phyloP scores from a whole-genome alignment of 2,888 invertebrate genomes.

The Euplagia quadripunctaria region DNA sequence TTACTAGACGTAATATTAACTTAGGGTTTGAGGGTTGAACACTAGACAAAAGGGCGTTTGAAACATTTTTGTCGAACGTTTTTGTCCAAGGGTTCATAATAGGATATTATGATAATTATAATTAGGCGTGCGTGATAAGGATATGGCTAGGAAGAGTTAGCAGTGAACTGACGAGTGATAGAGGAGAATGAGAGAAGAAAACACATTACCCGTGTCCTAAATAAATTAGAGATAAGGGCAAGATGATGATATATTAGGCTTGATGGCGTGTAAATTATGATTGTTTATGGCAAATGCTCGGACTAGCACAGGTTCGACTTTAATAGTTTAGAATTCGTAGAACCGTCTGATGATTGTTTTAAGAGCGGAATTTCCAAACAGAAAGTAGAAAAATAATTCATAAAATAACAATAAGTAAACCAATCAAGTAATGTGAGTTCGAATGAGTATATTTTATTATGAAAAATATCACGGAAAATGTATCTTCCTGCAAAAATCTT shows the following conservation, averaged over 20 bases:
- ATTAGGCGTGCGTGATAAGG: no score
- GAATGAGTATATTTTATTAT: no score
- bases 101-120: no score
- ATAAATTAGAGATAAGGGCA: no score
- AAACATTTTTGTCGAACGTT: not conserved
- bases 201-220: no score
- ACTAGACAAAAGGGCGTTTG: not conserved
- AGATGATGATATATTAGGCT: not conserved
- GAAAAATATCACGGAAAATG: no score
- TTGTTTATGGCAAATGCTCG: not conserved
- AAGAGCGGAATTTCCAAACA: not conserved
- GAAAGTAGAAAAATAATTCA: not conserved
- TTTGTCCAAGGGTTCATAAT: no score
- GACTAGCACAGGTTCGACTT: not conserved
- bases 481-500: no score
- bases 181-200: no score
- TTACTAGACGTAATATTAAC: slow-evolving; percentile 28
- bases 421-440: no score
- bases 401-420: not conserved
- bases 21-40: slow-evolving; percentile 5
- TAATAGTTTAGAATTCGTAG: not conserved
- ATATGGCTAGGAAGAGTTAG: no score
- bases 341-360: not conserved
- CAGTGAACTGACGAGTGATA: no score
- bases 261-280: not conserved